Evolutionary conservation across 2,888 invertebrate genomes (phyloP).

Genomic region (Melolontha melolontha): DNA sequence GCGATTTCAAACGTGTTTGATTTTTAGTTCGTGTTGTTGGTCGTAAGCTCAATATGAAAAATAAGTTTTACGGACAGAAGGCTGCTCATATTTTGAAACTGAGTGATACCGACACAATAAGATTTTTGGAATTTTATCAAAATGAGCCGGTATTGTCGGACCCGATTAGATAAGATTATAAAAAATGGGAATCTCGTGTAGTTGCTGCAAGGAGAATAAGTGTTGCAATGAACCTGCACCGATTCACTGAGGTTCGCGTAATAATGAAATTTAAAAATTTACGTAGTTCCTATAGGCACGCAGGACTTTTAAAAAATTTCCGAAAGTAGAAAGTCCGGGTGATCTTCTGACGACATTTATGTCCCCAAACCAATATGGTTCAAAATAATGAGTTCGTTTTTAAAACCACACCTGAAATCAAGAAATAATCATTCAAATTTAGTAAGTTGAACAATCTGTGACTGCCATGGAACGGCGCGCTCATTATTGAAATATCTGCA

Average conservation of each 20-base stretch:
- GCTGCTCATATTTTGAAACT: conserved; percentile 40
- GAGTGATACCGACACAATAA: conserved; percentile 47
- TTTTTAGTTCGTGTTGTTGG: no score
- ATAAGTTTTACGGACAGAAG: neutral
- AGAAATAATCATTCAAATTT: conserved; percentile 30
- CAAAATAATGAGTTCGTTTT: conserved; percentile 41
- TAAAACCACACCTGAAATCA: conserved; percentile 40
- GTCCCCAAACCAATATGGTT: conserved; percentile 39
- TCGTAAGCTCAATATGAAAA: no score
- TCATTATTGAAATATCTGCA: no score
- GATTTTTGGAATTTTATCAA: conserved; percentile 58
- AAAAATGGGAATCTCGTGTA: conserved; percentile 49
- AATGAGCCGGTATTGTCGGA: conserved; percentile 61
- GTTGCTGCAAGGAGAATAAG: no score
- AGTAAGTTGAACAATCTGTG: no score
- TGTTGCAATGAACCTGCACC: conserved; percentile 38
- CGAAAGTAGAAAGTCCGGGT: conserved; percentile 29
- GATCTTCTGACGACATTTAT: conserved; percentile 31
- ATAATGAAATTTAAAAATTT: conserved; percentile 44
- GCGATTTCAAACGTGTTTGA: neutral
- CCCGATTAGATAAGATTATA: conserved; percentile 55
- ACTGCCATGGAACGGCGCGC: no score
- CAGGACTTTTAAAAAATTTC: conserved; percentile 40
- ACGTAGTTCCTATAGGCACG: conserved; percentile 42
- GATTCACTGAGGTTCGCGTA: conserved; percentile 37